Conservation (phyloP, 2,888 invertebrate species). For the Mactromeris polynyma region DNA sequence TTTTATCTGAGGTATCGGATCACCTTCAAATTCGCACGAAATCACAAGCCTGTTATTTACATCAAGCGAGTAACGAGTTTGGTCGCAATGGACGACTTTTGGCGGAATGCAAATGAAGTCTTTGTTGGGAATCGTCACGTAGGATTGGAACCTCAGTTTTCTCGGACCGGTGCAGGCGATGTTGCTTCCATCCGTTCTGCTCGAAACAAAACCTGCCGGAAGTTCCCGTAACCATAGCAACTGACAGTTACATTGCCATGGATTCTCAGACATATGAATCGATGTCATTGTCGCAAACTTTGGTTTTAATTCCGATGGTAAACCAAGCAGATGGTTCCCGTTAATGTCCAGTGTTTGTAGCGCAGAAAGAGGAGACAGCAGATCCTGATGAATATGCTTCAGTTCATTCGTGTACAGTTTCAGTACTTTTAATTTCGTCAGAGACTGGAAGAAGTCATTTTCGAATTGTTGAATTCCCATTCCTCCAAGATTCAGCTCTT, state of each 20-base stretch:
- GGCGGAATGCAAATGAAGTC: slow-evolving; percentile 72
- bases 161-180: slow-evolving; percentile 71
- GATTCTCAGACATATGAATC: slow-evolving; percentile 69
- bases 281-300: slow-evolving; percentile 57
- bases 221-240: slow-evolving; percentile 72
- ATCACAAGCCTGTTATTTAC: slow-evolving; percentile 60
- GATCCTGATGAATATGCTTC: slow-evolving; percentile 48
- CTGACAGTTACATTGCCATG: slow-evolving; percentile 76
- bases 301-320: slow-evolving; percentile 62
- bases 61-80: slow-evolving; percentile 41
- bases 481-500: slow-evolving; percentile 66
- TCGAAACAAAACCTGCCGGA: slow-evolving; percentile 52
- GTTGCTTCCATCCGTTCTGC: slow-evolving; percentile 49
- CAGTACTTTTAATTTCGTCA: slow-evolving; percentile 62
- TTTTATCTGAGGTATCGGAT: slow-evolving; percentile 72
- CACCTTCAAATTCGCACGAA: slow-evolving; percentile 69
- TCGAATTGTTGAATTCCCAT: slow-evolving; percentile 57
- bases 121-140: slow-evolving; percentile 63
- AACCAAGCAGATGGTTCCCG: slow-evolving; percentile 66
- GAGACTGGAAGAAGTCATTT: slow-evolving; percentile 57
- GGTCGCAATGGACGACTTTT: slow-evolving; percentile 66
- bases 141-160: slow-evolving; percentile 59
- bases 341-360: slow-evolving; percentile 70
- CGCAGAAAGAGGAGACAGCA: slow-evolving; percentile 58
- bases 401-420: slow-evolving; percentile 70